phyloP scores from a whole-genome alignment of 2,888 invertebrate genomes.

The Onthophagus sagittarius region DNA sequence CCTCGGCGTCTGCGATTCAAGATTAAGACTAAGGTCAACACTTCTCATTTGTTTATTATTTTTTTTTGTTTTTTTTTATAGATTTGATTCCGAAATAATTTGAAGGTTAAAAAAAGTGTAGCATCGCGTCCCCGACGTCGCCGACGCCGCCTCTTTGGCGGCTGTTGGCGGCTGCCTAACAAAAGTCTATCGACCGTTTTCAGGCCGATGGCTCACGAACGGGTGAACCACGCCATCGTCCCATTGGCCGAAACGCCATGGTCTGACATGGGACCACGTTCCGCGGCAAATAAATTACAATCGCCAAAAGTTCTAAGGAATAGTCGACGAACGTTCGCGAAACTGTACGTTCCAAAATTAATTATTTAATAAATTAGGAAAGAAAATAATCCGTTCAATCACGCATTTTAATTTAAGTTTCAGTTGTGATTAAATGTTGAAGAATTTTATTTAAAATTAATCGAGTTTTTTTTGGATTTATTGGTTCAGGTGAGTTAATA shows the following conservation, averaged over 20 bases:
- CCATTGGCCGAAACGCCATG: slow-evolving; percentile 67
- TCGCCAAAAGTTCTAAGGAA: slow-evolving; percentile 32
- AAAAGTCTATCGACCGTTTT: slow-evolving; percentile 17
- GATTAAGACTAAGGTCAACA: neutral
- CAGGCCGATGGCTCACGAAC: slow-evolving; percentile 37
- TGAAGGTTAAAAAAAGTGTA: no score
- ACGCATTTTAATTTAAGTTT: neutral
- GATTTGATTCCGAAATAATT: no score
- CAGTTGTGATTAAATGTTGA: neutral
- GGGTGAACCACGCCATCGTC: slow-evolving; percentile 42
- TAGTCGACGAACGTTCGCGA: slow-evolving; percentile 6
- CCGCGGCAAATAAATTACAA: slow-evolving; percentile 44
- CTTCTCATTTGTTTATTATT: neutral
- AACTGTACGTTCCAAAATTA: neutral
- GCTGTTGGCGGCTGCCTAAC: slow-evolving; percentile 1
- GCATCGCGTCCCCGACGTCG: neutral
- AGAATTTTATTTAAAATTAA: neutral
- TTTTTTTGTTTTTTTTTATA: neutral
- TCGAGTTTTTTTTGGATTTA: neutral
- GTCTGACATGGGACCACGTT: slow-evolving; percentile 75
- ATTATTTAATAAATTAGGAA: neutral
- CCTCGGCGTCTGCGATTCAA: neutral
- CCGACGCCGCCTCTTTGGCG: neutral
- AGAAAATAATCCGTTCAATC: neutral
- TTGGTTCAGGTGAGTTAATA: no score